A percentile compares a stretch with the other conserved stretches of the same genome.
These are phyloP conservation scores for Himalopsyche phryganea DNA, from an alignment of 1,140 invertebrate species.

Conservation along the genomic window DNA sequence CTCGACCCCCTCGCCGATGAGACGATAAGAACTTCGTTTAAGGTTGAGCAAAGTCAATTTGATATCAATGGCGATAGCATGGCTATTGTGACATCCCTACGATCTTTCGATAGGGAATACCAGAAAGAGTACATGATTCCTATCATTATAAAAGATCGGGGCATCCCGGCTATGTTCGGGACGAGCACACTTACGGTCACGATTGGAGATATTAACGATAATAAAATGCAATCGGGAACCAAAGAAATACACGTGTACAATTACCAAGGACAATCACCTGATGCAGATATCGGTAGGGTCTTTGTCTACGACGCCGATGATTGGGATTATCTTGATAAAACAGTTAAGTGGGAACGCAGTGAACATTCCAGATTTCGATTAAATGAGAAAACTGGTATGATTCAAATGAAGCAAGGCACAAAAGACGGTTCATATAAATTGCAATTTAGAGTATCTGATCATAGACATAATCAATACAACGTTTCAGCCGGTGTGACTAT, in stretches of 20 bases:
- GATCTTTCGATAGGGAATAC: conserved; percentile 64
- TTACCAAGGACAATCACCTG: conserved; percentile 59
- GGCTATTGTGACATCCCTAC: conserved; percentile 57
- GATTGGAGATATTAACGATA: conserved; percentile 69
- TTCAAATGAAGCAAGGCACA: conserved; percentile 62
- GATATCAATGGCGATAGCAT: conserved; percentile 60
- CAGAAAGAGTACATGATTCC: conserved; percentile 62
- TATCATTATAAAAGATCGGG: conserved; percentile 60
- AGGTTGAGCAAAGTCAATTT: conserved; percentile 59
- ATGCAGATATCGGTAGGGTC: conserved; percentile 63
- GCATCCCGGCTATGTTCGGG: conserved; percentile 56
- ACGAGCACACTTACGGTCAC: conserved; percentile 64
- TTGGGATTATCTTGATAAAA: conserved; percentile 69
- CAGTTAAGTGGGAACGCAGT: conserved; percentile 58
- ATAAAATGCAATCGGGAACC: conserved; percentile 64
- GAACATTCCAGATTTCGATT: conserved; percentile 56
- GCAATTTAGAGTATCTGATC: conserved; percentile 61
- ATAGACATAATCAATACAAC: conserved; percentile 55
- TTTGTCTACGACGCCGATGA: conserved; percentile 70
- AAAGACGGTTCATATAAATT: conserved; percentile 58
- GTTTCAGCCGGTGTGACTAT: conserved; percentile 60
- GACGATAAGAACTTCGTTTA: conserved; percentile 58
- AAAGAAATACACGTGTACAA: conserved; percentile 70
- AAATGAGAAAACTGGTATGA: conserved; percentile 60
- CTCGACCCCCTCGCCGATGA: conserved; percentile 58